These are phyloP conservation scores for Micoletzkya japonica DNA, from an alignment of 2,888 invertebrate species.

Conservation along the genomic window DNA sequence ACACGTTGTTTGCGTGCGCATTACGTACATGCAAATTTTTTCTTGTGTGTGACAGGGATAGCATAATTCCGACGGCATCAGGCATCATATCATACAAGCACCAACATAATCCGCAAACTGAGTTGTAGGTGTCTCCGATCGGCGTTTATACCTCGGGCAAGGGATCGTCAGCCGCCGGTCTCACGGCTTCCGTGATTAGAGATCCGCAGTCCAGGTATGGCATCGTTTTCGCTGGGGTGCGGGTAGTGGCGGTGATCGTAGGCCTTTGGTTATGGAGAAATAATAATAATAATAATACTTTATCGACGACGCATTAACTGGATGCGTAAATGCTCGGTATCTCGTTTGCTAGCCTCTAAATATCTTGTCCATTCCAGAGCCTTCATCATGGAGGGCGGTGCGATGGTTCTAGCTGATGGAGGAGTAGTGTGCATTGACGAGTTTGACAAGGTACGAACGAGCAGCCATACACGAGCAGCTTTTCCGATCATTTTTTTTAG, in stretches of 20 bases:
- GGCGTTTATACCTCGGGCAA: conserved; percentile 92
- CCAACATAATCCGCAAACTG: too few species aligned
- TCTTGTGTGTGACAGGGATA: neutral
- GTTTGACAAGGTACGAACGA: conserved; percentile 76
- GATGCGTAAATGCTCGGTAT: too few species aligned
- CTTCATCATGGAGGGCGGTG: conserved; percentile 74
- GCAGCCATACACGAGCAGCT: too few species aligned
- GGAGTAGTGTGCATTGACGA: conserved; percentile 99
- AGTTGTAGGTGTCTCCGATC: conserved; percentile 51
- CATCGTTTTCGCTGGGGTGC: neutral
- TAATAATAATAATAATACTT: too few species aligned
- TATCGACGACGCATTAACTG: too few species aligned
- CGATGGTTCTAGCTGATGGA: conserved; percentile 98
- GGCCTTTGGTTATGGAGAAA: too few species aligned
- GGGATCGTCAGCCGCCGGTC: conserved; percentile 96
- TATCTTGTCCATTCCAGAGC: conserved; percentile 31
- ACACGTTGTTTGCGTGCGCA: neutral
- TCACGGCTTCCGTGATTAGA: conserved; percentile 93
- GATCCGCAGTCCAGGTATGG: conserved; percentile 84
- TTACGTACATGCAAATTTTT: neutral
- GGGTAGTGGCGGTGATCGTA: neutral
- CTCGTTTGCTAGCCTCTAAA: too few species aligned
- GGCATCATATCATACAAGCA: too few species aligned
- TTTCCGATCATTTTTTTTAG: neutral
- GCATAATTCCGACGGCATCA: too few species aligned